Conservation (phyloP, 2,888 invertebrate species). For the Eupelmus urozonus region DNA sequence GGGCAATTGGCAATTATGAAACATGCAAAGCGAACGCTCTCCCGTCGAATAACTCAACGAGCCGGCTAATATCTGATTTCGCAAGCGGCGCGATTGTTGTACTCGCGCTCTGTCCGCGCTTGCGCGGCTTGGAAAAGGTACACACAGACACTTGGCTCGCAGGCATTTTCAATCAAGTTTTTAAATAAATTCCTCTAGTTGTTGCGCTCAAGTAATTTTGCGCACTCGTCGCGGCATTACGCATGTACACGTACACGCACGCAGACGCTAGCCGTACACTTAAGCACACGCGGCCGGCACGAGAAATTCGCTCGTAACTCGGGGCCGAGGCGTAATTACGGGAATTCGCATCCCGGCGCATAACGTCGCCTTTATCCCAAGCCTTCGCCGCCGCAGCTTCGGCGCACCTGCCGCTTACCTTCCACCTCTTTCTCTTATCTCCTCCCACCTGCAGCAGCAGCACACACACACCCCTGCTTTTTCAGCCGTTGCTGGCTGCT, state of each 20-base stretch:
- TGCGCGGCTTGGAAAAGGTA: neutral
- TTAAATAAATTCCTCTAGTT: slow-evolving; percentile 30
- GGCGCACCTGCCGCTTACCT: slow-evolving; percentile 39
- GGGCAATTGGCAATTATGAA: no score
- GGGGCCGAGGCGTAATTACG: slow-evolving; percentile 67
- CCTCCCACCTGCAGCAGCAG: slow-evolving; percentile 54
- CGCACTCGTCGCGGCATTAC: slow-evolving; percentile 31
- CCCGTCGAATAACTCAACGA: neutral
- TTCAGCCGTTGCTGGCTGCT: slow-evolving; percentile 19
- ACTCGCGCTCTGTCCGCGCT: neutral
- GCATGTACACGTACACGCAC: neutral
- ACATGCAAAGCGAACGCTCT: no score
- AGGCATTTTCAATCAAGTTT: slow-evolving; percentile 37
- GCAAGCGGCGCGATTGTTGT: neutral
- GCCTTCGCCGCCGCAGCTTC: slow-evolving; percentile 15
- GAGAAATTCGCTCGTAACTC: slow-evolving; percentile 61
- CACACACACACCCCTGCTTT: slow-evolving; percentile 31
- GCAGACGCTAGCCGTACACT: neutral
- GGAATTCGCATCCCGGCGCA: slow-evolving; percentile 67
- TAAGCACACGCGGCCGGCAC: neutral
- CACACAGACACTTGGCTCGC: neutral
- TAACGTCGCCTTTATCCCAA: slow-evolving; percentile 49
- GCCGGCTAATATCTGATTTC: neutral
- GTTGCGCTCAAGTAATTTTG: neutral
- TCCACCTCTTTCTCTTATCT: slow-evolving; percentile 56